phyloP scores from a whole-genome alignment of 2,113 vertebrate genomes.

The Nothocercus julius region DNA sequence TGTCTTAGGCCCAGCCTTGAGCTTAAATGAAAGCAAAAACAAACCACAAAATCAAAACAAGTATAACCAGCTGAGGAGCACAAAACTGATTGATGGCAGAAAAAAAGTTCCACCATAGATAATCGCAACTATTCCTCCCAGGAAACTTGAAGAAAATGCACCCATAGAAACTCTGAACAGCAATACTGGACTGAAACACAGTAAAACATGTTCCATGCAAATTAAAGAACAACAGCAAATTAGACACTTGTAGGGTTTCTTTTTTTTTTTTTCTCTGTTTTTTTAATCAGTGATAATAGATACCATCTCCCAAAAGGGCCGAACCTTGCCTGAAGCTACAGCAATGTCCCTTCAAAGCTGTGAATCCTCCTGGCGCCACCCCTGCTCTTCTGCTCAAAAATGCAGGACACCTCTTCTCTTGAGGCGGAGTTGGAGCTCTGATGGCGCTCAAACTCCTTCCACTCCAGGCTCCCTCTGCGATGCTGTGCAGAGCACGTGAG shows the following conservation, averaged over 20 bases:
- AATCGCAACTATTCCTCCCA: not conserved
- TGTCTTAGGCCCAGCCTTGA: not conserved
- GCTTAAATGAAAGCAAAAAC: conserved; percentile 21
- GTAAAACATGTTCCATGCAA: not conserved
- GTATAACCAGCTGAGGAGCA: not conserved
- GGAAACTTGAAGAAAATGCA: not conserved
- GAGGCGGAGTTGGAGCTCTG: not conserved
- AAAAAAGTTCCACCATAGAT: not conserved
- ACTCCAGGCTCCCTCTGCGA: not conserved
- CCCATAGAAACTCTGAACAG: not conserved
- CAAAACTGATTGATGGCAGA: not conserved
- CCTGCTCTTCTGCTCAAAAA: not conserved
- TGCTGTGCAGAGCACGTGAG: not conserved
- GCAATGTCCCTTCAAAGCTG: not conserved
- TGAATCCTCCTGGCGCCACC: not conserved
- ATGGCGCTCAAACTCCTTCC: not conserved
- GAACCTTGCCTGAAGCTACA: not conserved
- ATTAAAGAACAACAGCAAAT: not conserved
- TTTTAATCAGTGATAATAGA: not conserved
- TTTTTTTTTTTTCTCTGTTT: not conserved
- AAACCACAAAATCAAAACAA: not conserved
- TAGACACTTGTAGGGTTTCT: not conserved
- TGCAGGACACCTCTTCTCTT: not conserved
- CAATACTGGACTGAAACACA: not conserved
- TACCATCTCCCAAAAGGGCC: not conserved